phyloP scores from a whole-genome alignment of 2,888 invertebrate species.

The Seladonia tumulorum region DNA sequence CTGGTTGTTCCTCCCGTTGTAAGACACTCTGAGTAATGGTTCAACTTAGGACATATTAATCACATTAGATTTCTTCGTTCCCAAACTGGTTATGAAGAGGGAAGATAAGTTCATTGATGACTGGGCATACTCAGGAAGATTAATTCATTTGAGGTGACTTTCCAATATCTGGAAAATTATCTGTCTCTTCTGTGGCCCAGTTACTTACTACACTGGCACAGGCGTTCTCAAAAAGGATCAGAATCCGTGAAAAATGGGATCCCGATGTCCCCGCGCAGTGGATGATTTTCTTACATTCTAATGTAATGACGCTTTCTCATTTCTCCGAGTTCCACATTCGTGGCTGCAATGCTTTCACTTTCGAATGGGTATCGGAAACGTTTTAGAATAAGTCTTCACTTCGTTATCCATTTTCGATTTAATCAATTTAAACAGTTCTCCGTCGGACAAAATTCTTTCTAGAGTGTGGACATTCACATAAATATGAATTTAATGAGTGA shows the following conservation, averaged over 20 bases:
- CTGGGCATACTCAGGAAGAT: conserved; percentile 24
- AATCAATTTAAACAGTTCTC: background rate
- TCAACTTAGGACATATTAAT: conserved; percentile 11
- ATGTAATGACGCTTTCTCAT: background rate
- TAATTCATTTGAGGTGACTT: conserved; percentile 29
- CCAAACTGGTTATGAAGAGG: conserved; percentile 9
- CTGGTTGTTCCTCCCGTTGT: background rate
- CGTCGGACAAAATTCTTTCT: background rate
- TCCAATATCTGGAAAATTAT: conserved; percentile 36
- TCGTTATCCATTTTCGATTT: background rate
- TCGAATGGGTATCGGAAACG: background rate
- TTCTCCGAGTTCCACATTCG: background rate
- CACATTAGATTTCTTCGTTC: conserved; percentile 10
- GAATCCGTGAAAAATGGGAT: background rate
- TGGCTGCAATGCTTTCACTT: background rate
- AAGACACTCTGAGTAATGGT: conserved; percentile 10
- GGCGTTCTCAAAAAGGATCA: background rate
- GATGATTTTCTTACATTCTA: conserved; percentile 7
- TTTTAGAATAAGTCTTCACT: background rate
- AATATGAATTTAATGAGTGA: background rate
- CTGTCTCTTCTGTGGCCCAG: conserved; percentile 7
- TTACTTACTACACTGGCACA: background rate
- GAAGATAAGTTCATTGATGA: conserved; percentile 4
- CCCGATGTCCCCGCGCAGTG: background rate
- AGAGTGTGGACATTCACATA: background rate